phyloP scores from a whole-genome alignment of 2,797 vertebrate species.

The Oreonectes daqikongensis region DNA sequence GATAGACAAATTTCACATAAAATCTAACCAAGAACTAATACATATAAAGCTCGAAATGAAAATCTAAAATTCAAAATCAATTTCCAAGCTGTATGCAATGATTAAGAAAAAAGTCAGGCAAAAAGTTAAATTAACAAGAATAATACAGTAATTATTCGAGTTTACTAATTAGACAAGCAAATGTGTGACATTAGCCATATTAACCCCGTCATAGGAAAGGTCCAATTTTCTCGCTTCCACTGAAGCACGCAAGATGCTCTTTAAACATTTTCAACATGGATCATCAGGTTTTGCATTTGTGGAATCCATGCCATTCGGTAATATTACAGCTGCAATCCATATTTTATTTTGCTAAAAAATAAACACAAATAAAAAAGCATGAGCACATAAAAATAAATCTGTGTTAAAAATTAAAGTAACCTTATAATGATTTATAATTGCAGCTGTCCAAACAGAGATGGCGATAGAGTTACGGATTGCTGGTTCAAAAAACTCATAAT shows the following conservation, averaged over 20 bases:
- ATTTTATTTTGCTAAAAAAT: too few species aligned
- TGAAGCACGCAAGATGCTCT: background rate
- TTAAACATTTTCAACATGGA: background rate
- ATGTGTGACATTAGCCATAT: background rate
- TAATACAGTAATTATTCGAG: background rate
- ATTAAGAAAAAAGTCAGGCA: background rate
- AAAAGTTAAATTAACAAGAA: background rate
- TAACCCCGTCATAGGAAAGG: background rate
- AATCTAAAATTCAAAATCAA: background rate
- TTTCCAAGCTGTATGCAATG: background rate
- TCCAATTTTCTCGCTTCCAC: background rate
- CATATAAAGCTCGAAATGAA: too few species aligned
- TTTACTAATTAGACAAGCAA: background rate
- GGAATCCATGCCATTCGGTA: background rate
- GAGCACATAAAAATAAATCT: too few species aligned
- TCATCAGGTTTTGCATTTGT: constrained; percentile 1
- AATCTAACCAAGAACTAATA: background rate
- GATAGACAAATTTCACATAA: background rate
- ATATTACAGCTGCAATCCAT: too few species aligned
- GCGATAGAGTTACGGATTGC: too few species aligned
- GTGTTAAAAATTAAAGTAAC: too few species aligned
- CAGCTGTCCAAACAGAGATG: too few species aligned
- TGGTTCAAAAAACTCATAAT: background rate
- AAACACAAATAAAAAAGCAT: too few species aligned
- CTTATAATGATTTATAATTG: too few species aligned